Conservation (phyloP, 2,888 invertebrate genomes). For the Ophraella communa region DNA sequence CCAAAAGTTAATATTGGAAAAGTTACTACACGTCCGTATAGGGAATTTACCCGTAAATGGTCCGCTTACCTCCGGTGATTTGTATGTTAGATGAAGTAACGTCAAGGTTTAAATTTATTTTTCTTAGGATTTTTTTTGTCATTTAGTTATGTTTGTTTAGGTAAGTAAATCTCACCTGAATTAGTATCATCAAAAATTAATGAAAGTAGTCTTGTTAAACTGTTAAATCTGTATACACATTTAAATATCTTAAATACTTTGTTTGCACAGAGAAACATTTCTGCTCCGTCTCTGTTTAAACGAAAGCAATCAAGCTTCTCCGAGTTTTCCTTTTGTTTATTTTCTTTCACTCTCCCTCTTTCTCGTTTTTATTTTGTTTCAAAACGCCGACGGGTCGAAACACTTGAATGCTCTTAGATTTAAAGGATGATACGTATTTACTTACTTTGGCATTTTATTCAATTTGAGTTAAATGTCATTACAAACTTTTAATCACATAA, state of each 20-base stretch:
- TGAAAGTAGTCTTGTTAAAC: too few species aligned
- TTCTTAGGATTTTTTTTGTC: too few species aligned
- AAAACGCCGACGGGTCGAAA: slow-evolving; percentile 5
- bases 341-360: not conserved
- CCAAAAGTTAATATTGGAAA: too few species aligned
- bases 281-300: not conserved
- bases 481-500: not conserved
- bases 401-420: slow-evolving; percentile 16
- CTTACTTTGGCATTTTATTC: slow-evolving; percentile 14
- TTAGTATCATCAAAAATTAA: too few species aligned
- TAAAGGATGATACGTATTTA: slow-evolving; percentile 22
- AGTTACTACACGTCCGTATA: too few species aligned
- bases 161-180: too few species aligned
- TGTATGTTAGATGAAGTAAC: too few species aligned
- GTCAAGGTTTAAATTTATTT: too few species aligned
- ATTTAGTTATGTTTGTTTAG: too few species aligned
- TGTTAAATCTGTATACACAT: too few species aligned
- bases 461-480: slow-evolving; percentile 12
- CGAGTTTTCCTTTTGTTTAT: not conserved
- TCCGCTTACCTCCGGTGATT: too few species aligned
- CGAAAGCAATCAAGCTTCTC: not conserved
- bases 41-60: too few species aligned
- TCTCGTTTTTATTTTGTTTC: slow-evolving; percentile 2
- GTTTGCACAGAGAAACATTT: not conserved
- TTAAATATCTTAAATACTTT: not conserved